Evolutionary conservation across 1,140 invertebrate species (phyloP), one percentile per base, ranked within the genome.

Genomic region (Drosophila oshimai): DNA sequence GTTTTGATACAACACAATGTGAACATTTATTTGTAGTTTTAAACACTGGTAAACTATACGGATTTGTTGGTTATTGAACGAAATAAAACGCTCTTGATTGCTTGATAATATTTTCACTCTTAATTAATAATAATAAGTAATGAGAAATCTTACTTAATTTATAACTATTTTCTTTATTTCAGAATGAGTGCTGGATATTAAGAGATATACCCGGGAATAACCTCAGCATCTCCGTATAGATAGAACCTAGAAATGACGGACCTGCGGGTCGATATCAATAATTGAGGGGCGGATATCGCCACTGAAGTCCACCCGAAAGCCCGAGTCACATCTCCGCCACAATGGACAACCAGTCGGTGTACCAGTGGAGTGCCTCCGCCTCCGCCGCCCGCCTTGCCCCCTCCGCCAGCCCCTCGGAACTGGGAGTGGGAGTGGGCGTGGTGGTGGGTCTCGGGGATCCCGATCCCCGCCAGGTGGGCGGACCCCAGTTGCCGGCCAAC

Each of bases 361-460:
- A 76, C 46, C 81, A 75, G 34, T 84, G 74, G 62, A 62, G 68
- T 36, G 67, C 37, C 29, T 46, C 42, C 31, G 74, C 57, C 10
- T 41, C 47, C 31, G 61, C 61, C 18, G 58, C 44, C 34, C 74
- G 73, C 29, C 42, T 61, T 5, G 70, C 80, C 13, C 55, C 55
- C 13, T 49, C 73, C 6, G 15, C 47, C 22, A 34, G 39, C 10
- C 33, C 67, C 6, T 20, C 51, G 20, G 36, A 26, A 2, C 15
- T 55, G 49, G 53, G 33, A 31, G 10, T 18, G 31, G 22, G 6
- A 1, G 3, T 15, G 4, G 44, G 9, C 0, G n/a, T n/a, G n/a
- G n/a, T n/a, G n/a, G n/a, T n/a, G n/a, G n/a, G n/a, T n/a, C n/a
- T n/a, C n/a, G n/a, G n/a, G n/a, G n/a, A n/a, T n/a, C n/a, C n/a